Percentiles rank a stretch among this genome's conserved stretches.
phyloP scores from a whole-genome alignment of 1,140 invertebrate genomes.

The Drosophila arizonae region DNA sequence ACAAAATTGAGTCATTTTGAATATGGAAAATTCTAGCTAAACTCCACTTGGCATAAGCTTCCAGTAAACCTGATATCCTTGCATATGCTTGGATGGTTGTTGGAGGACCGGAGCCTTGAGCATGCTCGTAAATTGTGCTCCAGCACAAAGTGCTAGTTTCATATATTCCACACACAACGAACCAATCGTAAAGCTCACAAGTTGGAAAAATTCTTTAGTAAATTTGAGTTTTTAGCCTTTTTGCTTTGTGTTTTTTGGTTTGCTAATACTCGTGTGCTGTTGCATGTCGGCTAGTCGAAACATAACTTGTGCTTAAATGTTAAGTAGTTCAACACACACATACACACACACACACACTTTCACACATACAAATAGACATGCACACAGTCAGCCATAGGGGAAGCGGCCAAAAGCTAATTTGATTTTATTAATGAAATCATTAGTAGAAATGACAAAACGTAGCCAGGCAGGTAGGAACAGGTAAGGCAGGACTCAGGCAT shows the following conservation, averaged over 20 bases:
- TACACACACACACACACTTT: slow-evolving; percentile 1
- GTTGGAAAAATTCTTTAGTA: slow-evolving; percentile 6
- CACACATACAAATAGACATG: slow-evolving; percentile 17
- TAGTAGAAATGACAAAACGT: slow-evolving; percentile 59
- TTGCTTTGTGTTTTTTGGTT: background rate
- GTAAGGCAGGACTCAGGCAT: background rate
- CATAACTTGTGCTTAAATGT: slow-evolving; percentile 65
- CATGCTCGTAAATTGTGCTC: no score
- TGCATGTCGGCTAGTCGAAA: slow-evolving; percentile 16
- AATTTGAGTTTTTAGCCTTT: background rate
- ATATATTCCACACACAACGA: slow-evolving; percentile 2
- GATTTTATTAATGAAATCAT: slow-evolving; percentile 80
- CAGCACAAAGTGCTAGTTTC: background rate
- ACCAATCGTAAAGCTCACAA: background rate
- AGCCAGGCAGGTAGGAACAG: slow-evolving; percentile 26
- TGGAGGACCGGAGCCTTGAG: no score
- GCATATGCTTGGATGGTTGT: no score
- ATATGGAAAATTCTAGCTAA: no score
- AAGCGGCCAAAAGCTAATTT: slow-evolving; percentile 54
- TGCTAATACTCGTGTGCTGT: background rate
- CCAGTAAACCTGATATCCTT: no score
- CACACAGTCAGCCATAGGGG: background rate
- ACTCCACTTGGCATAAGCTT: no score
- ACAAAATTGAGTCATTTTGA: no score
- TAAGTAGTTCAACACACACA: slow-evolving; percentile 58